Base-by-base conservation (phyloP, 2,888 invertebrate genomes). In the Drosophila neutralis region DNA sequence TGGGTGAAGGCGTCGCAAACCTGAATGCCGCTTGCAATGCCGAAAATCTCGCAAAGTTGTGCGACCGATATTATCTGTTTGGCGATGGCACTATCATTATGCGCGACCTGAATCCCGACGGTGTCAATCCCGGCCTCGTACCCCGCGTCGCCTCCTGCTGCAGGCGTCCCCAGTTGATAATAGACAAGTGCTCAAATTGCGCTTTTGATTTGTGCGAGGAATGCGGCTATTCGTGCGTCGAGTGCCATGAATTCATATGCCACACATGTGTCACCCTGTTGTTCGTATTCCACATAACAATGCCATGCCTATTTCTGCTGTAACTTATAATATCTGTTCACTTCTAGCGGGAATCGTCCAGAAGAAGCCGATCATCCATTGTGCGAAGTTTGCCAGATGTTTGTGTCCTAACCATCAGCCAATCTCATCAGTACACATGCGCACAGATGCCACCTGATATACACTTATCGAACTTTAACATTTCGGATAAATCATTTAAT, bases 151-250 rank as follows among this genome's bases (percentile, higher is more conserved):
- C 90, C 0, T 75, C 69, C 0, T 92, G 92, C 57, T 82, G 89
- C 57, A 73, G 76, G 4, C 87, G 90, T 1, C 61, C 65, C 6
- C 78, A 88, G 0, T 64, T 83, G 3, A 82, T 91, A 11, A 88
- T 84, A 36, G 82, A 71, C 35, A 58, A 61, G 15, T 91, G 91
- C 21, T 59, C 49, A 2, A 90, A 90, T 54, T 91, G 91, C 51
- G 68, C 76, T 15, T 83, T 85, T 35, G 77, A 81, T 4, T 67
- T 91, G 36, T 91, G 91, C 54, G 91, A 91, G 64, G 90, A 86
- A 48, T 91, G 91, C 56, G 91, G 91, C 2, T 90, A 84, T 57
- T 92, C 91, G 1, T 91, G 91, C 56, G 45, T 63, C 2, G 91
- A 91, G 18, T 91, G 91, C 72, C 69, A 54, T 0, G 54, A 73